Percentiles rank a stretch among this genome's conserved stretches.
Evolutionary conservation across 1,140 invertebrate species (phyloP).

Genomic region (Bombus pascuorum): DNA sequence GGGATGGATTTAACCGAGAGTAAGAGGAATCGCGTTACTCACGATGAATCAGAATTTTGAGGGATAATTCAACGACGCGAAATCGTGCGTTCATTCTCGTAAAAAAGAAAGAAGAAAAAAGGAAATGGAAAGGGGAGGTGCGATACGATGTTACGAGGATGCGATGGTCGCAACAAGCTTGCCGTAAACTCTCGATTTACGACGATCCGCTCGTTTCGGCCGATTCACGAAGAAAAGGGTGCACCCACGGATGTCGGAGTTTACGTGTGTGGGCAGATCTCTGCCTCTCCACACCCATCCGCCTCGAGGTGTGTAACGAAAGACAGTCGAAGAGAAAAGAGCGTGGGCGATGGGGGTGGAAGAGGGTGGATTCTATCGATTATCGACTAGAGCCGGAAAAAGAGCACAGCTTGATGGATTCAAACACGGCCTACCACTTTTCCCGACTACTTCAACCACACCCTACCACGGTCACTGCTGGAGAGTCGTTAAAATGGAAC

Average conservation of each 20-base stretch:
- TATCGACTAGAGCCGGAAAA: constrained; percentile 67
- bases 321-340: constrained; percentile 21
- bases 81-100: neutral
- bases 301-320: constrained; percentile 22
- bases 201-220: constrained; percentile 45
- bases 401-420: constrained; percentile 70
- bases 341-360: neutral
- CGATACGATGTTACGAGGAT: neutral
- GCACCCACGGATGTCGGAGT: constrained; percentile 6
- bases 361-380: constrained; percentile 56
- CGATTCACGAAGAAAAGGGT: constrained; percentile 37
- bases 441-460: constrained; percentile 59
- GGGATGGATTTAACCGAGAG: neutral
- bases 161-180: neutral
- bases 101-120: neutral
- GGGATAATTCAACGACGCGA: constrained; percentile 9
- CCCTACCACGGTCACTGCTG: constrained; percentile 56
- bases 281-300: constrained; percentile 4
- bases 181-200: constrained; percentile 47
- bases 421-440: constrained; percentile 70
- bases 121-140: neutral
- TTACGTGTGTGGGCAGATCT: constrained; percentile 5
- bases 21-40: neutral
- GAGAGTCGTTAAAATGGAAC: constrained; percentile 64
- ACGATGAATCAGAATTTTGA: constrained; percentile 56